These are phyloP conservation scores for Drosophila baimaii DNA, from an alignment of 1,140 invertebrate genomes.

Conservation along the genomic window DNA sequence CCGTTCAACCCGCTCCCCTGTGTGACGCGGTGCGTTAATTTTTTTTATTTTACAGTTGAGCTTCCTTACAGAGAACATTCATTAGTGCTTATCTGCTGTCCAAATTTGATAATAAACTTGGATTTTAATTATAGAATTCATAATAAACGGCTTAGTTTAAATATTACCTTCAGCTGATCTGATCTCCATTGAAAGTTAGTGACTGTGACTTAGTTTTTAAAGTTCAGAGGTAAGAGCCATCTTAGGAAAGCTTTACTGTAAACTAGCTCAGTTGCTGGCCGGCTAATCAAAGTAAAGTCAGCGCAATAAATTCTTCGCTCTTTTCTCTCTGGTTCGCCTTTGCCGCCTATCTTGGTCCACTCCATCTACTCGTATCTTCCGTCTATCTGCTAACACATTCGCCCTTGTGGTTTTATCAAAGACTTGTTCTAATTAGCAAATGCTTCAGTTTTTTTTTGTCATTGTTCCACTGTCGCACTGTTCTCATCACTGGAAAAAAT, in stretches of 20 bases:
- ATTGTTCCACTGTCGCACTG: slow-evolving; percentile 4
- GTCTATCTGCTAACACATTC: slow-evolving; percentile 39
- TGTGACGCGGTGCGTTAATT: slow-evolving; percentile 24
- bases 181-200: slow-evolving; percentile 22
- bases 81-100: background rate
- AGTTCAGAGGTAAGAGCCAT: no score
- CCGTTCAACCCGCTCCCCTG: slow-evolving; percentile 23
- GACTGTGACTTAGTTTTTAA: background rate
- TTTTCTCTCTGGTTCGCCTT: slow-evolving; percentile 13
- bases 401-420: slow-evolving; percentile 50
- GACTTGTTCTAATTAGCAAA: slow-evolving; percentile 59
- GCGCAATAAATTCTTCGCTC: slow-evolving; percentile 14
- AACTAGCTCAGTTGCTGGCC: slow-evolving; percentile 29
- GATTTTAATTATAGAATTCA: no score
- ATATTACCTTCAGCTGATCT: no score
- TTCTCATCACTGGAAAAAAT: slow-evolving; percentile 27
- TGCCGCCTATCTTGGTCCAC: slow-evolving; percentile 26
- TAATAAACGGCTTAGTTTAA: no score
- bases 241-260: slow-evolving; percentile 9
- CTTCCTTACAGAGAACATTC: background rate
- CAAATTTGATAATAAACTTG: background rate
- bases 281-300: slow-evolving; percentile 41
- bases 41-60: slow-evolving; percentile 19
- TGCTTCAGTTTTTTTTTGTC: slow-evolving; percentile 31
- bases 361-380: slow-evolving; percentile 11